Conservation (phyloP, 1,140 invertebrate species). For the Homalodisca vitripennis region DNA sequence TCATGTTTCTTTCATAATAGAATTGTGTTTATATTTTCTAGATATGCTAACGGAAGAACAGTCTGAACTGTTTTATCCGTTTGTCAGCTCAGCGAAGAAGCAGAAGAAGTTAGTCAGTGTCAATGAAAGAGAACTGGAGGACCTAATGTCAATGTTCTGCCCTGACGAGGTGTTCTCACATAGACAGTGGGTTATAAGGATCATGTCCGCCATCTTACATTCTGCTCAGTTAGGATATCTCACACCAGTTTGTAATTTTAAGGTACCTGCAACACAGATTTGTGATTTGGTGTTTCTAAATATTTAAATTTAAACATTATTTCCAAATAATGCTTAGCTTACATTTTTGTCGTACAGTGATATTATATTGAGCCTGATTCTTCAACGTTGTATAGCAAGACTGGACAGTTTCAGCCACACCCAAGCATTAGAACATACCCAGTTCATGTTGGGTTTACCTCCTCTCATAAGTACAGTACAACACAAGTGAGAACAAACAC, state of each 20-base stretch:
- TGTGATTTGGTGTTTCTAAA: no score
- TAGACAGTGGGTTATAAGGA: constrained; percentile 28
- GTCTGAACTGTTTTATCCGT: constrained; percentile 27
- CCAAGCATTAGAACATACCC: no score
- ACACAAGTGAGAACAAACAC: no score
- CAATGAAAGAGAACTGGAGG: neutral
- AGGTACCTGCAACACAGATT: neutral
- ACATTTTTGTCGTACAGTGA: no score
- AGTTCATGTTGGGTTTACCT: no score
- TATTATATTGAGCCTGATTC: no score
- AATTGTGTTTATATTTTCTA: neutral
- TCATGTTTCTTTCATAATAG: no score
- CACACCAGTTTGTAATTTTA: neutral
- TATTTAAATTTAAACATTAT: no score
- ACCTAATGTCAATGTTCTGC: constrained; percentile 11
- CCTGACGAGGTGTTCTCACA: constrained; percentile 18
- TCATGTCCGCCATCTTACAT: constrained; percentile 17
- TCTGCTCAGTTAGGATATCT: neutral
- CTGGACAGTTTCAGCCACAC: no score
- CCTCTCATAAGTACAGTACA: no score
- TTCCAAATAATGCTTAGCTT: no score
- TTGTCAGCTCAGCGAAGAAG: neutral
- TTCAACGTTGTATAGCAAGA: no score
- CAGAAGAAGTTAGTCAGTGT: neutral
- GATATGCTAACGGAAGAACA: constrained; percentile 31